Conservation (phyloP, 2,797 vertebrate species). For the Acridotheres tristis region DNA sequence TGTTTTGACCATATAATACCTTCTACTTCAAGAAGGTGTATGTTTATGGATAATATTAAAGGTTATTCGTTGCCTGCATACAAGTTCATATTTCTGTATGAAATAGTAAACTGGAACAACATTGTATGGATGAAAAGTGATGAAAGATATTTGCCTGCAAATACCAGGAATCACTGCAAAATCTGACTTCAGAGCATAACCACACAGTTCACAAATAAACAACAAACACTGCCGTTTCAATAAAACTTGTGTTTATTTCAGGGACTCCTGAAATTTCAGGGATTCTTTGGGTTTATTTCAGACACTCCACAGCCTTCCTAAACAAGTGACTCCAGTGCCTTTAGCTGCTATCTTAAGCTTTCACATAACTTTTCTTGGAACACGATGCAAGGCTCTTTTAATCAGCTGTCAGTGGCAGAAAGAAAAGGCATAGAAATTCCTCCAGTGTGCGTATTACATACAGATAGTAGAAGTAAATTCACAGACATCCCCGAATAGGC, state of each 20-base stretch:
- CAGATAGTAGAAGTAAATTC: not conserved
- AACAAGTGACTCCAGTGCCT: not conserved
- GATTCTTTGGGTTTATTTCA: not conserved
- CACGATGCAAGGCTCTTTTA: not conserved
- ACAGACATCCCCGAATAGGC: rapidly evolving
- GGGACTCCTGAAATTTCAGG: not conserved
- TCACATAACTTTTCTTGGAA: not conserved
- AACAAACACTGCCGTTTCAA: not conserved
- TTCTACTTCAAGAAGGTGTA: not conserved
- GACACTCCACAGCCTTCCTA: not conserved
- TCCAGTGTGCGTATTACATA: not conserved
- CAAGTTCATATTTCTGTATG: not conserved
- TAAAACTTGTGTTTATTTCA: not conserved
- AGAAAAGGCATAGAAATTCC: not conserved
- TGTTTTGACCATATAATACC: not conserved
- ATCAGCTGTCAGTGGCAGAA: not conserved
- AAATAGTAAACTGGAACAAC: not conserved
- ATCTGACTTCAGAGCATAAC: not conserved
- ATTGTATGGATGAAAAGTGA: not conserved
- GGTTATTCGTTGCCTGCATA: not conserved
- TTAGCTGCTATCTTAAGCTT: not conserved
- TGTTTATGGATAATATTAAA: not conserved
- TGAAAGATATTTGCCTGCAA: not conserved
- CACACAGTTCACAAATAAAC: not conserved
- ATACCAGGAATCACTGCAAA: not conserved